Percentiles rank a stretch among this genome's conserved stretches.
phyloP scores from a whole-genome alignment of 2,888 invertebrate species.

The Callosobruchus maculatus region DNA sequence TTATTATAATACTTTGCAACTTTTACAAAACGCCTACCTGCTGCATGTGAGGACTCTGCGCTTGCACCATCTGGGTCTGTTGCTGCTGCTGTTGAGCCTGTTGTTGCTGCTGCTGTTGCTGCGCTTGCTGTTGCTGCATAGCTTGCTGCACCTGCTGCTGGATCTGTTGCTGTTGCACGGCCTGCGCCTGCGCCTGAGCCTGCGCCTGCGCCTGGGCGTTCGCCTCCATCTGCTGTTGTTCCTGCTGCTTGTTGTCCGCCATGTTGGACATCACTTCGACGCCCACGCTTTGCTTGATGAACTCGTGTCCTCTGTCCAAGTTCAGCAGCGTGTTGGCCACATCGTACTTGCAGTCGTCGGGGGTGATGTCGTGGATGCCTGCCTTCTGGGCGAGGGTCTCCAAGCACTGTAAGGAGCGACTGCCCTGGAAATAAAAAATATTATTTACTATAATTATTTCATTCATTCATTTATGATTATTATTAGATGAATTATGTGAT shows the following conservation, averaged over 20 bases:
- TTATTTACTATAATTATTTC: background rate
- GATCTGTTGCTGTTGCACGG: conserved; percentile 50
- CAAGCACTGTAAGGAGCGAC: conserved; percentile 62
- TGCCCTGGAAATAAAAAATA: conserved; percentile 19
- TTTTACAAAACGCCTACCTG: conserved; percentile 18
- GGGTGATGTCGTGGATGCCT: conserved; percentile 60
- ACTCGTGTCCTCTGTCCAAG: conserved; percentile 56
- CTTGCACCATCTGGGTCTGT: conserved; percentile 37
- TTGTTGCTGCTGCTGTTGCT: conserved; percentile 27
- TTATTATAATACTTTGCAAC: too few species aligned
- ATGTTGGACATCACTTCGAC: conserved; percentile 33
- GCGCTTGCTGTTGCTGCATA: conserved; percentile 56
- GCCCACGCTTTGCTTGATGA: conserved; percentile 31
- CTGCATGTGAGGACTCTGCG: conserved; percentile 27
- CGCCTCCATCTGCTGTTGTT: conserved; percentile 41
- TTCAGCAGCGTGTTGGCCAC: conserved; percentile 63
- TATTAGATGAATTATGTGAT: too few species aligned
- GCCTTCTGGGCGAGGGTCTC: conserved; percentile 72
- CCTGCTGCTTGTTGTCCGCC: conserved; percentile 45
- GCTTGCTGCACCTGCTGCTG: conserved; percentile 54
- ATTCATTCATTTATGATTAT: too few species aligned
- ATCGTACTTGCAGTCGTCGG: conserved; percentile 70
- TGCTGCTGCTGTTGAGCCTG: conserved; percentile 49
- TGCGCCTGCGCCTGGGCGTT: conserved; percentile 39
- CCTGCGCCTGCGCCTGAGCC: conserved; percentile 35